These are phyloP conservation scores for Callithrix jacchus DNA, from an alignment of 2,113 vertebrate genomes.

Conservation along the genomic window DNA sequence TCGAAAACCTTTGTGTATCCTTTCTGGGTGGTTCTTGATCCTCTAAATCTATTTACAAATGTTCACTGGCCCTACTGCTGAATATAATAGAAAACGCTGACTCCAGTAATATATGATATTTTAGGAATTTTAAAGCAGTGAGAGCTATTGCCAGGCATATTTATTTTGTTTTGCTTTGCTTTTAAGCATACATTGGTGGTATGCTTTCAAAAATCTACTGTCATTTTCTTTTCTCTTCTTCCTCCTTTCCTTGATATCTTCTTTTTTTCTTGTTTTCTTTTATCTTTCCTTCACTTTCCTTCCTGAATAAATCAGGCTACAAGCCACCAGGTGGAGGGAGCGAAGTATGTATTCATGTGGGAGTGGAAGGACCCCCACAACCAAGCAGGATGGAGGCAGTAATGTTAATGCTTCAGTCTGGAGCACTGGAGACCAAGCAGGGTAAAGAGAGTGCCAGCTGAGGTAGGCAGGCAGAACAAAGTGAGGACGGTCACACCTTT, in stretches of 20 bases:
- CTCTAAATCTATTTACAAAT: constrained; percentile 25
- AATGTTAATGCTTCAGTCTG: background rate
- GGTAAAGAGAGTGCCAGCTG: background rate
- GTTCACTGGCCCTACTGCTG: background rate
- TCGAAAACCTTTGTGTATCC: background rate
- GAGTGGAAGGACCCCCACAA: background rate
- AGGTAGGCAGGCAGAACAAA: background rate
- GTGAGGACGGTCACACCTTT: background rate
- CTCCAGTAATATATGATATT: background rate
- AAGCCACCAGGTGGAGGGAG: background rate
- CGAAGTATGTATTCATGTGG: background rate
- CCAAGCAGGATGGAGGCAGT: background rate
- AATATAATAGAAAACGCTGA: background rate
- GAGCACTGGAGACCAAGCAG: background rate
- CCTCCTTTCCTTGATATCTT: background rate
- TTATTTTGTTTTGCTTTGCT: background rate
- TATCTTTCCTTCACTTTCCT: background rate
- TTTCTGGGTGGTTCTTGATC: constrained; percentile 6
- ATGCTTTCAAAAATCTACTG: background rate
- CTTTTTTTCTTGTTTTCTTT: background rate
- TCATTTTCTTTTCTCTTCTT: background rate
- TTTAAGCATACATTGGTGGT: background rate
- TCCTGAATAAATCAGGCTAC: background rate
- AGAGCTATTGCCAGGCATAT: background rate
- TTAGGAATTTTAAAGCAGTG: background rate